Base-by-base conservation (phyloP, 2,888 invertebrate genomes). In the Coecobrya sp. region DNA sequence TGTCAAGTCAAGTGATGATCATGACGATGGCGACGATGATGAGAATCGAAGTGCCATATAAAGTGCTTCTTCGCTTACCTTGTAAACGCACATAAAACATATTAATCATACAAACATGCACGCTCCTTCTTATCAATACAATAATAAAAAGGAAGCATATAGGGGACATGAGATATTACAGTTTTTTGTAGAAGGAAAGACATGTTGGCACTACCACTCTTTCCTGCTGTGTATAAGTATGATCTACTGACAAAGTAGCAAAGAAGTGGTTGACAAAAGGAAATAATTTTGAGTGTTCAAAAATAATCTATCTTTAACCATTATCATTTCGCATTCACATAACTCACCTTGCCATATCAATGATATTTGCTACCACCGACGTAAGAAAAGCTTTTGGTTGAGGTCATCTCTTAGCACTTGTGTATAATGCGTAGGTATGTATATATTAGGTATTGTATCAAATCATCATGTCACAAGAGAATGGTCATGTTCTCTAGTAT, bases 211-310 rank as follows among this genome's bases (percentile, higher is more conserved):
- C 62, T 79, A 36, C 27, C 22, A 45, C 36, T 55, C 22, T 86
- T 49, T 25, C 86, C 22, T 73, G 59, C 36, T 82, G 82, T 62
- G 59, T 36, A 10, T 22, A 79, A 70, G 22, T 22, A 52, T 79
- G 16, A 27, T n/a, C 52, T 27, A 30, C 45, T 27, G 79, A 73
- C 22, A 25, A 25, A 76, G 25, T 36, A 13, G 27, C 22, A 25
- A 49, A 79, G 36, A 36, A 70, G 36, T 70, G 70, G 36, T 81
- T 81, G 81, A 81, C 82, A 82, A 82, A n/a, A 82, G 62, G 82
- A 82, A 62, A 82, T 62, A 62, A 59, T 42, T 62, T 62, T 82
- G 45, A 62, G 59, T 82, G 82, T 22, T 62, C 82, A 82, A 59
- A 82, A 42, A 62, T 30, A 55, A 81, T 81, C 81, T 55, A 55